phyloP scores from a whole-genome alignment of 2,888 invertebrate species.

The Mycalesis mineus region DNA sequence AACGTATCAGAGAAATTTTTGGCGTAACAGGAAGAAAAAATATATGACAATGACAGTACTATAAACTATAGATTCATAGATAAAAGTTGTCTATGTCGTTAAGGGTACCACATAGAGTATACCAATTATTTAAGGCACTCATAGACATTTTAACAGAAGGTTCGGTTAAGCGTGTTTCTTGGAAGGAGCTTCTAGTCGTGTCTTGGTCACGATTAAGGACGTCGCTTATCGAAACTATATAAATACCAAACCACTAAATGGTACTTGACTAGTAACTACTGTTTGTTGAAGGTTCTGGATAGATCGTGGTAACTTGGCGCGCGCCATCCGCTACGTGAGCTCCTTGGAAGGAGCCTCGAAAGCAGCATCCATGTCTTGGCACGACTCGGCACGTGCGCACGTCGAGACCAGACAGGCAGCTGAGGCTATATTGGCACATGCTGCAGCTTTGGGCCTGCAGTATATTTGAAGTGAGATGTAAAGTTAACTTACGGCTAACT shows the following conservation, averaged over 20 bases:
- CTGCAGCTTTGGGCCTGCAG: constrained; percentile 84
- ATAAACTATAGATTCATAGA: no score
- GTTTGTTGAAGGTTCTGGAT: constrained; percentile 84
- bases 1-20: no score
- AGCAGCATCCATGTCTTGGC: constrained; percentile 90
- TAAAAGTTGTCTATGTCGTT: no score
- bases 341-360: constrained; percentile 93
- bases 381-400: constrained; percentile 85
- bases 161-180: background rate
- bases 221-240: background rate
- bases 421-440: constrained; percentile 92
- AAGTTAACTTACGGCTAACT: no score
- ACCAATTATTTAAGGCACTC: no score
- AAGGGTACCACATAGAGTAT: no score
- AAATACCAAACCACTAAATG: no score
- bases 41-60: no score
- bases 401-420: constrained; percentile 95
- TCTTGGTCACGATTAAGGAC: background rate
- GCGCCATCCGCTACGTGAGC: constrained; percentile 91
- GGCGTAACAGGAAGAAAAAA: no score
- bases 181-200: no score
- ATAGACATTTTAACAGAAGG: no score
- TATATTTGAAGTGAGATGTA: constrained; percentile 43
- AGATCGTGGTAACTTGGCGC: constrained; percentile 90
- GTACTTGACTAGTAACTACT: background rate